phyloP scores from a whole-genome alignment of 35 echinoderm and acorn worm species.

The Stichopus chloronotus region DNA sequence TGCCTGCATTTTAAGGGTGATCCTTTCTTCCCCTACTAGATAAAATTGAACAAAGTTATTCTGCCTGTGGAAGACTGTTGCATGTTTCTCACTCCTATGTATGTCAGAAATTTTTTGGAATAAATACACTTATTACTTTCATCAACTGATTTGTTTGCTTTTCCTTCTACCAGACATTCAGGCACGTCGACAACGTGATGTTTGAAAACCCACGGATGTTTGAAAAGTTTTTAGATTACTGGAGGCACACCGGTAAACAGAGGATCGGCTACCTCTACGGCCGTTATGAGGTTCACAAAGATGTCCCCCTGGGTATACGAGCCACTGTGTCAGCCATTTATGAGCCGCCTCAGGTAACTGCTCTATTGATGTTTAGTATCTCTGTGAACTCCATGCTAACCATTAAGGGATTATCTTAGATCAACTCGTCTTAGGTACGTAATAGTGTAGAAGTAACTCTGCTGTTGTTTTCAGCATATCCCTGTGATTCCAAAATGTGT shows the following conservation, averaged over 20 bases:
- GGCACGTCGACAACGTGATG: constrained; percentile 98
- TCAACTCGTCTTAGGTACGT: too few species aligned
- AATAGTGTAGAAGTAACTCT: neutral
- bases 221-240: constrained; percentile 92
- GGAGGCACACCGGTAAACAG: constrained; percentile 93
- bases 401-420: too few species aligned
- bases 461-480: neutral
- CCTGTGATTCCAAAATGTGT: too few species aligned
- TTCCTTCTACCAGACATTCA: constrained; percentile 64
- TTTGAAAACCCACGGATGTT: constrained; percentile 95
- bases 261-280: constrained; percentile 81
- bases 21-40: too few species aligned
- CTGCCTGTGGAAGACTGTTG: too few species aligned
- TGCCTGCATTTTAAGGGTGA: too few species aligned
- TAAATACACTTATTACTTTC: neutral
- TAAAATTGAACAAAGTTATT: too few species aligned
- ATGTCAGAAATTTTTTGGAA: too few species aligned
- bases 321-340: constrained; percentile 93
- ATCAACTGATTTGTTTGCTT: neutral
- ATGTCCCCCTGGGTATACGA: constrained; percentile 90
- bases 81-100: too few species aligned
- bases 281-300: constrained; percentile 91
- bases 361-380: neutral
- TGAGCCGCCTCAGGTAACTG: constrained; percentile 96
- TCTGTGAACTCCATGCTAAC: too few species aligned